A percentile compares a stretch with the other conserved stretches of the same genome.
Conservation (phyloP, 1,140 invertebrate genomes). For the Plodia interpunctella region DNA sequence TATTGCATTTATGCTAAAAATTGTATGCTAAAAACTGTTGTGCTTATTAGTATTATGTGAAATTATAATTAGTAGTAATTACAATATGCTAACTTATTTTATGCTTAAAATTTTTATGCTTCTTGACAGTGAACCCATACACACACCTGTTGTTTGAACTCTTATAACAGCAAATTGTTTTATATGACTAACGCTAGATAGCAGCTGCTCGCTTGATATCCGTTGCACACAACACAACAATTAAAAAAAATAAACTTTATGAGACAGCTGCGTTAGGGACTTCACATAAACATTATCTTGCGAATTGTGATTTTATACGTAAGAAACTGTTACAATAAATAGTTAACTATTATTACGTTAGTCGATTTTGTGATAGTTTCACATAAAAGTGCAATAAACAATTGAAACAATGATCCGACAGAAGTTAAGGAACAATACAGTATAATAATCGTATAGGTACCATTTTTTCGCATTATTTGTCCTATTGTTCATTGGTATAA, state of each 20-base stretch:
- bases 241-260: conserved; percentile 21
- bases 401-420: not conserved
- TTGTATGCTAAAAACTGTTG: too few species aligned
- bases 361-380: not conserved
- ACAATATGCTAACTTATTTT: too few species aligned
- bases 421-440: too few species aligned
- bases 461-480: too few species aligned
- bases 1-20: too few species aligned
- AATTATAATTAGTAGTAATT: too few species aligned
- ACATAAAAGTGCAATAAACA: not conserved
- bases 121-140: too few species aligned
- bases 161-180: not conserved
- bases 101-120: too few species aligned
- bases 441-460: too few species aligned
- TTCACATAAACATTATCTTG: conserved; percentile 2
- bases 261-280: conserved; percentile 25
- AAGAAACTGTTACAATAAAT: too few species aligned
- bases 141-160: not conserved
- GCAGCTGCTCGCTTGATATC: conserved; percentile 29
- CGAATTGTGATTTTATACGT: not conserved
- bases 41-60: too few species aligned
- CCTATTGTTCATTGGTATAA: too few species aligned
- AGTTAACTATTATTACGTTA: not conserved
- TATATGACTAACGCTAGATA: conserved; percentile 7
- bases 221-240: conserved; percentile 14